Evolutionary conservation across 2,888 invertebrate genomes (phyloP), one percentile per base, ranked within the genome.

Genomic region (Cheilosia pagana): DNA sequence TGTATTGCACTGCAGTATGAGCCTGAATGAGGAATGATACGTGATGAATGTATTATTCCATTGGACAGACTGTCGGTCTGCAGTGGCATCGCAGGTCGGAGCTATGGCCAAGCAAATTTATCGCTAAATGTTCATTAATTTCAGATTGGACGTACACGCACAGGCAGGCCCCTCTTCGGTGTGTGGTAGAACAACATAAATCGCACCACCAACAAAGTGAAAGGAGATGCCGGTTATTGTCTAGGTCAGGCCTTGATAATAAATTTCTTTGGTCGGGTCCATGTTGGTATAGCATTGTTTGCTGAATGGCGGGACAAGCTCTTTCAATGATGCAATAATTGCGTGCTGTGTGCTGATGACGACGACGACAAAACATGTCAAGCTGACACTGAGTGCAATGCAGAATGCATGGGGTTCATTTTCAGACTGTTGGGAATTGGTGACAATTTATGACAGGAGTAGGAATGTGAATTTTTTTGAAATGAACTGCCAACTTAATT

Each of bases 261-360:
- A 83, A 67, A 78, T 83, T 78, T 35, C 60, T 55, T 21, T 50
- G 52, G 23, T 3, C 48, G 59, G 31, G 48, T 68, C 35, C 25
- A 10, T 50, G 14, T 65, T 39, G 19, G 55, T 43, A 25, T 43
- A 25, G 8, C 39, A 39, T 45, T 68, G 70, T n/a, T 35, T 63
- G 62, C 12, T 63, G 68, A 43, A 48, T 35, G 52, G 48, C 14
- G 63, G 60, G 21, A 14, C 35, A 41, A 25, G 55, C 62, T 41
- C 52, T 62, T 72, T 67, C 67, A 82, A 57, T 78, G 78, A 72
- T 50, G 74, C 72, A 68, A 68, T 83, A 68, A 78, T 79, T 72
- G 79, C 48, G 28, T 19, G 43, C 72, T 70, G 72, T 62, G 71
- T 63, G 12, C 10, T 78, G 71, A 50, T 63, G 63, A 76, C 28